Conservation (phyloP, 2,797 vertebrate species). For the Acanthopagrus latus region DNA sequence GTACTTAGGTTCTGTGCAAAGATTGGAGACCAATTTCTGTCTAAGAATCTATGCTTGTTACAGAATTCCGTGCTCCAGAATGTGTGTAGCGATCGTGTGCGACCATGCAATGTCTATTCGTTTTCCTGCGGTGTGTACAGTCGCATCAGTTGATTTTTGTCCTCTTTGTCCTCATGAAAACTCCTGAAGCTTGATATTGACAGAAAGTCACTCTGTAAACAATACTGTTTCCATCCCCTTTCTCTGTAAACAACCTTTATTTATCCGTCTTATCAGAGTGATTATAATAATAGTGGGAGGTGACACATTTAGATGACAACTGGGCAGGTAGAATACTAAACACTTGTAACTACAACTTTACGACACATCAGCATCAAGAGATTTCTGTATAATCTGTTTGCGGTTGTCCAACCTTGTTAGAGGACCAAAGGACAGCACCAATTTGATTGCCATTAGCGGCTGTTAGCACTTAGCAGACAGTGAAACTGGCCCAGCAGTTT, state of each 20-base stretch:
- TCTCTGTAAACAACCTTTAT: constrained; percentile 56
- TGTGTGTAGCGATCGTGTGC: not conserved
- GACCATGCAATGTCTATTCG: not conserved
- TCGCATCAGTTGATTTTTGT: constrained; percentile 32
- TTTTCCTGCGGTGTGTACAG: not conserved
- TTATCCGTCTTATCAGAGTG: constrained; percentile 52
- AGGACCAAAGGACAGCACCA: not conserved
- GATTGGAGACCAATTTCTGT: not conserved
- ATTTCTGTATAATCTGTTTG: not conserved
- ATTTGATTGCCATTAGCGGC: constrained; percentile 18
- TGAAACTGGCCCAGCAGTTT: constrained; percentile 29
- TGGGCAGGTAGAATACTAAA: constrained; percentile 18
- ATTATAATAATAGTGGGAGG: constrained; percentile 34
- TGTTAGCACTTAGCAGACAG: constrained; percentile 24
- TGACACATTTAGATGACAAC: constrained; percentile 46
- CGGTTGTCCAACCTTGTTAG: not conserved
- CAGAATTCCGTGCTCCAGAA: not conserved
- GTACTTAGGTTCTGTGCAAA: not conserved
- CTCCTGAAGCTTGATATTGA: constrained; percentile 52
- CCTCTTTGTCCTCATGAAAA: constrained; percentile 40
- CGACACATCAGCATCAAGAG: not conserved
- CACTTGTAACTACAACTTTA: not conserved
- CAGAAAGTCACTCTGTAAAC: constrained; percentile 50
- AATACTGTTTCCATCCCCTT: constrained; percentile 14
- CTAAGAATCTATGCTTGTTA: not conserved